Evolutionary conservation across 2,797 vertebrate species (phyloP).

Genomic region (Pangasius macronema): DNA sequence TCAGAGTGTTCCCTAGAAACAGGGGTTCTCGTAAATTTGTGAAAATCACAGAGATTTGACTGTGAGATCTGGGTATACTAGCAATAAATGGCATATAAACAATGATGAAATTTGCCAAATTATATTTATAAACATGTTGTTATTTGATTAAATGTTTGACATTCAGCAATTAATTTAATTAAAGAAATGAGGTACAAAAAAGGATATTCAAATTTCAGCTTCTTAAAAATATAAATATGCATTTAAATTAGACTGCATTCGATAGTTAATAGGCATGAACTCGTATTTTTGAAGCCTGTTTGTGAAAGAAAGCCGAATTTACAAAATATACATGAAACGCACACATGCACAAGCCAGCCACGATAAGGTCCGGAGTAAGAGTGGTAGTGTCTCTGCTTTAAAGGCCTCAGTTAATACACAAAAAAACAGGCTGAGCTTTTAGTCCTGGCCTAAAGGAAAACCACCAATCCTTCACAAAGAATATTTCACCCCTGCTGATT

Average conservation of each 20-base stretch:
- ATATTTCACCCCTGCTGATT: conserved; percentile 83
- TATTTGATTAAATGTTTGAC: neutral
- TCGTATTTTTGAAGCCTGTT: neutral
- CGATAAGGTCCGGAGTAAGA: neutral
- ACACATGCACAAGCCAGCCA: neutral
- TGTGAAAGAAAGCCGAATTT: neutral
- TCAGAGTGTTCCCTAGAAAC: conserved; percentile 33
- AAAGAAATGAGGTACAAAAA: neutral
- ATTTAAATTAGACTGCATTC: neutral
- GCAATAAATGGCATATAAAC: neutral
- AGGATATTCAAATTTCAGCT: neutral
- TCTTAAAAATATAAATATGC: neutral
- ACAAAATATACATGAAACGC: neutral
- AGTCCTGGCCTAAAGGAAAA: conserved; percentile 76
- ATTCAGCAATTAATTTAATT: neutral
- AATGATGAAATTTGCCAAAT: neutral
- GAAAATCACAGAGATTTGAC: neutral
- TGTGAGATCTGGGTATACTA: neutral
- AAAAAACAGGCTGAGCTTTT: conserved; percentile 79
- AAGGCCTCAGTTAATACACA: conserved; percentile 78
- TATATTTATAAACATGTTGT: neutral
- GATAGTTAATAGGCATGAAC: neutral
- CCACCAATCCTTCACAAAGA: conserved; percentile 79
- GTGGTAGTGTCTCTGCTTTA: conserved; percentile 48
- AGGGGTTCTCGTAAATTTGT: conserved; percentile 23